Conservation (phyloP, 2,113 vertebrate genomes). For the Tapirus terrestris region DNA sequence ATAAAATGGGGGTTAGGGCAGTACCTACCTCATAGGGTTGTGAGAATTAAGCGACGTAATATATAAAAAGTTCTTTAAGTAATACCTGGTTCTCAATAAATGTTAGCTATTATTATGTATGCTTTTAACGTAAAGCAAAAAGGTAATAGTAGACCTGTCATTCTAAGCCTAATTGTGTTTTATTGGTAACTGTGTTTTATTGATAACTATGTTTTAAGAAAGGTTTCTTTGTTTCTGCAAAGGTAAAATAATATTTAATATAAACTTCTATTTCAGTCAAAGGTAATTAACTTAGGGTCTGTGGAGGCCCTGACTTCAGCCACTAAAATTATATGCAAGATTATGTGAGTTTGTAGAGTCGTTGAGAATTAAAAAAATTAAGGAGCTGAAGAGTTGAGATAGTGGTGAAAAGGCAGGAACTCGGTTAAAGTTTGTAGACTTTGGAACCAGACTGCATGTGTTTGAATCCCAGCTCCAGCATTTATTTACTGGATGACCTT, state of each 20-base stretch:
- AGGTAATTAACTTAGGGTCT: neutral
- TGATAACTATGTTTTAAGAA: slow-evolving; percentile 7
- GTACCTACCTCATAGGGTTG: neutral
- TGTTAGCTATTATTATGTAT: neutral
- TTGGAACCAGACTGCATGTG: neutral
- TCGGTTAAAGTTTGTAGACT: neutral
- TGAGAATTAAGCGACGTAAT: neutral
- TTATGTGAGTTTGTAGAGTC: neutral
- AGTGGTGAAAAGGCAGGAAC: neutral
- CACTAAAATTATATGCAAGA: neutral
- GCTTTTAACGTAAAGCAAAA: slow-evolving; percentile 11
- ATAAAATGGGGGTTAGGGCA: neutral
- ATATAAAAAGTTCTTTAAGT: neutral
- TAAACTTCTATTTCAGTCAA: neutral
- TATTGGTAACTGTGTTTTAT: neutral
- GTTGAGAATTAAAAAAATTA: neutral
- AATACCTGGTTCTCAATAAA: neutral
- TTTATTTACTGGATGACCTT: neutral
- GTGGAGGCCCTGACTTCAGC: neutral
- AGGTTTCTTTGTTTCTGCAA: neutral
- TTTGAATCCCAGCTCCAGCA: neutral
- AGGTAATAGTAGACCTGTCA: neutral
- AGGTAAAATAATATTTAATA: neutral
- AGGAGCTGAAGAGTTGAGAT: neutral
- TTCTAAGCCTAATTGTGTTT: neutral